Evolutionary conservation across 2,113 vertebrate species (phyloP), one percentile per base, ranked within the genome.

Genomic region (Semnornis frantzii): DNA sequence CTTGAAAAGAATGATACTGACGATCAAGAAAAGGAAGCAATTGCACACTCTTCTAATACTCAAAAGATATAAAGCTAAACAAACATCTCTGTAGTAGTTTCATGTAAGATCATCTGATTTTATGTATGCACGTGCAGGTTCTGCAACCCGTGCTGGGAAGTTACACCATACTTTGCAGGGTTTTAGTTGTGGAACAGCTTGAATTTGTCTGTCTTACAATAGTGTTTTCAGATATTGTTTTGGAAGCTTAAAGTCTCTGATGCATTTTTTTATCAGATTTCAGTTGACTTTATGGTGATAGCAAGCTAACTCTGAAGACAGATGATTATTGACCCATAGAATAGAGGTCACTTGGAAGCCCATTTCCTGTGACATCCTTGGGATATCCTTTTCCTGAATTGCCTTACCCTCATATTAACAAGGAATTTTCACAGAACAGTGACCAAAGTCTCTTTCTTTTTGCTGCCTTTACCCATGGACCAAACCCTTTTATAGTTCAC

Each of bases 231-330:
- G 18, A 7, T 31, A 37, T 3, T 73, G 33, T 5, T 83, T 48
- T 31, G 21, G 39, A 78, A 73, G 4, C 20, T 63, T 33, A 28
- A 73, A 76, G 44, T 14, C 19, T 3, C 7, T 37, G 16, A 11
- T 10, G 8, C 0, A 0, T 30, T 77, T 87, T 70, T 84, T 74
- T 0, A 55, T 63, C 28, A 31, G 8, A 76, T 19, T 1, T 12
- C 17, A 70, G 37, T 2, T 14, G 54, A 15, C 66, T 80, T 85
- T 42, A 28, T 21, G 24, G 14, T 42, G 17, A 62, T 57, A 15
- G 8, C 27, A 19, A 54, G 31, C 18, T 62, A 57, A 60, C 57
- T 65, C 8, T 37, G 52, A 27, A 55, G 42, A 39, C 1, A 74
- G 16, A 4, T 73, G 16, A 24, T 62, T 69, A 48, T 37, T 16